Evolutionary conservation across 2,888 invertebrate species (phyloP).

Genomic region (Stictocephala bisonia): DNA sequence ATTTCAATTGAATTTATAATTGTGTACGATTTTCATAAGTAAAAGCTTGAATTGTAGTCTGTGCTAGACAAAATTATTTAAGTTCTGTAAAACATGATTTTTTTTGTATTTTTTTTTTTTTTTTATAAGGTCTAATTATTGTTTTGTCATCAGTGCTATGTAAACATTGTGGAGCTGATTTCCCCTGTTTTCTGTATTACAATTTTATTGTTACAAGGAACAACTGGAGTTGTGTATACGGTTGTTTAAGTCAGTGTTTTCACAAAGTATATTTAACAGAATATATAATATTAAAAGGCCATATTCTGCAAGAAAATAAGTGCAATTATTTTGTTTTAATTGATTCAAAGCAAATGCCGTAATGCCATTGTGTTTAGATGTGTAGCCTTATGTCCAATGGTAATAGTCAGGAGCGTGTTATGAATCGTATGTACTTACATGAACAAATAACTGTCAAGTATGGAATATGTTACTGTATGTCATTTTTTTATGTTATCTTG

Average conservation of each 20-base stretch:
- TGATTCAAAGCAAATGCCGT: no score
- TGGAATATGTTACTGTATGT: no score
- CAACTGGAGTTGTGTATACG: conserved; percentile 39
- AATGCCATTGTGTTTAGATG: no score
- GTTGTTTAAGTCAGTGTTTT: conserved; percentile 1
- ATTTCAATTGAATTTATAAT: conserved; percentile 23
- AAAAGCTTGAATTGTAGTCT: conserved; percentile 27
- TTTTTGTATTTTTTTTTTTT: conserved; percentile 5
- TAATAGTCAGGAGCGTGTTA: no score
- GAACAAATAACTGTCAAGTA: no score
- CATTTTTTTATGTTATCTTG: no score
- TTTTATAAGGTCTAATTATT: background rate
- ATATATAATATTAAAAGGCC: background rate
- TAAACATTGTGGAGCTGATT: no score
- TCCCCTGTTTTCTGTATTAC: background rate
- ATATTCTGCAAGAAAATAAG: conserved; percentile 30
- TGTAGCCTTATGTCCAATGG: no score
- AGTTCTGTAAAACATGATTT: conserved; percentile 3
- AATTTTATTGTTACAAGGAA: background rate
- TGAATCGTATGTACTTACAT: no score
- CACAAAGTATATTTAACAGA: conserved; percentile 9
- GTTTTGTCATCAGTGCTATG: no score
- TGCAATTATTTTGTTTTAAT: conserved; percentile 44
- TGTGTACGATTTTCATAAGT: conserved; percentile 20
- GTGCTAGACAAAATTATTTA: conserved; percentile 3